Conservation (phyloP, 2,888 invertebrate species). For the Rotaria socialis region DNA sequence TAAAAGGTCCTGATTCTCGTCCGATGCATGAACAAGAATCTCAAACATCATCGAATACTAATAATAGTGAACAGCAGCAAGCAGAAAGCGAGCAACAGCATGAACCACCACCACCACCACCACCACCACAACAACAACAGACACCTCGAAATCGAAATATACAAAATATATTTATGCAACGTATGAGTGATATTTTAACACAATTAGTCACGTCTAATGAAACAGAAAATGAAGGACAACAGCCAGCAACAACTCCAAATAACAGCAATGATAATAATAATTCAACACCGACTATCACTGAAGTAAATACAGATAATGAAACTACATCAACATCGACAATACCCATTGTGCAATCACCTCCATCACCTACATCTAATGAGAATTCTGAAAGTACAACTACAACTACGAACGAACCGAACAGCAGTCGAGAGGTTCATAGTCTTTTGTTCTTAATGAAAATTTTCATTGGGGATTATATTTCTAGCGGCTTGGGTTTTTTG, state of each 20-base stretch:
- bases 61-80: neutral
- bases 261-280: neutral
- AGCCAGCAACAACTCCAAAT: neutral
- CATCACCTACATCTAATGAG: neutral
- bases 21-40: neutral
- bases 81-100: too few relatives aligned
- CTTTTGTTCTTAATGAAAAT: neutral
- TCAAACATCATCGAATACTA: neutral
- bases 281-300: neutral
- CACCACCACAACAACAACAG: neutral
- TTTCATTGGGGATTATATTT: too few relatives aligned
- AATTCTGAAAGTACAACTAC: neutral
- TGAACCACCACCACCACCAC: too few relatives aligned
- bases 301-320: neutral
- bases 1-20: conserved; percentile 10
- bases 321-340: neutral
- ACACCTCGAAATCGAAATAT: neutral
- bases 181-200: conserved; percentile 33
- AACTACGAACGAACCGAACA: neutral
- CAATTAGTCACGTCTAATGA: neutral
- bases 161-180: conserved; percentile 34
- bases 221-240: neutral
- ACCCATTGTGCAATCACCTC: neutral
- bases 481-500: neutral
- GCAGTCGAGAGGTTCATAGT: neutral